Evolutionary conservation across 2,797 vertebrate species (phyloP).

Genomic region (Eospalax fontanierii): DNA sequence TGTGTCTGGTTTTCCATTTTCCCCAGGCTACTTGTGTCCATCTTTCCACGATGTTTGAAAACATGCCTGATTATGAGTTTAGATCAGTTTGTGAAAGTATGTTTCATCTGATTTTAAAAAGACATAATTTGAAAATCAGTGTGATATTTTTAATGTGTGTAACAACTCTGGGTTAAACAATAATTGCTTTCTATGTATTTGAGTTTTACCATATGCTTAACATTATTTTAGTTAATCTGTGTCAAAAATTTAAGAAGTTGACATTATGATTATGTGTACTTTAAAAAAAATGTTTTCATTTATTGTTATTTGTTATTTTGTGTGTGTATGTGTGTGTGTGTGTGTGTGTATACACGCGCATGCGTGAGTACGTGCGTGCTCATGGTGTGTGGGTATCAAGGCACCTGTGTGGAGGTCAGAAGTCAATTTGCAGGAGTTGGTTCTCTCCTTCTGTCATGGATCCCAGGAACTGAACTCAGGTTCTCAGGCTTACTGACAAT

Average conservation of each 20-base stretch:
- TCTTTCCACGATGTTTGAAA: slow-evolving; percentile 37
- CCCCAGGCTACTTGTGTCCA: background rate
- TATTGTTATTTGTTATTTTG: background rate
- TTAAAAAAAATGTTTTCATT: background rate
- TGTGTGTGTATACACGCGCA: background rate
- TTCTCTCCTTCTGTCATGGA: too few species aligned
- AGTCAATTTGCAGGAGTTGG: background rate
- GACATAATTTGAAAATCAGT: background rate
- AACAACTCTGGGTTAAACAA: background rate
- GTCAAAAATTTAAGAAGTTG: background rate
- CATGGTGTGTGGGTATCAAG: too few species aligned
- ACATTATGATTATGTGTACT: background rate
- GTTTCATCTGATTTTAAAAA: slow-evolving; percentile 24
- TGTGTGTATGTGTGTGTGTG: background rate
- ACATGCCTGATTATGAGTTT: background rate
- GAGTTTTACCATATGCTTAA: background rate
- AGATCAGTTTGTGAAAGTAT: slow-evolving; percentile 10
- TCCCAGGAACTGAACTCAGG: background rate
- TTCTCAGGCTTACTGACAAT: background rate
- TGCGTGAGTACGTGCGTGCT: background rate
- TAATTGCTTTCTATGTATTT: background rate
- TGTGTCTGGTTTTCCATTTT: background rate
- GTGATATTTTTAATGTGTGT: slow-evolving; percentile 25
- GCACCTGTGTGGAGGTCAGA: background rate
- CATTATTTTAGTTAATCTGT: background rate